These are phyloP conservation scores for Magallana ariakensis DNA, from an alignment of 1,140 invertebrate species.

Conservation along the genomic window DNA sequence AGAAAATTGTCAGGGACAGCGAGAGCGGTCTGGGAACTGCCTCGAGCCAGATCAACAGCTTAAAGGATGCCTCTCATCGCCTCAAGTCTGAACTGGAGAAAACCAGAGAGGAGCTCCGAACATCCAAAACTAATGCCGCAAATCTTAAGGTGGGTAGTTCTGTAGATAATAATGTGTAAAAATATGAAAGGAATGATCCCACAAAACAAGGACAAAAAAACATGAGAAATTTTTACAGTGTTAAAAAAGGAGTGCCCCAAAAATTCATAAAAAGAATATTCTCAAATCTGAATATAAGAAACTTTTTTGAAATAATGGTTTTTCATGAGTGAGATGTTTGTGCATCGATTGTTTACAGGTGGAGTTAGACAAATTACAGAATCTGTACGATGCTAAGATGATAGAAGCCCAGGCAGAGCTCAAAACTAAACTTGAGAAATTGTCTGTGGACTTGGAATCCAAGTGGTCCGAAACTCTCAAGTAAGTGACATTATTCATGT, in stretches of 20 bases:
- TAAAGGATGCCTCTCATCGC: slow-evolving; percentile 67
- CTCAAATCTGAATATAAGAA: too few relatives aligned
- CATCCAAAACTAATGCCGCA: slow-evolving; percentile 60
- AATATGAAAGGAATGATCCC: too few relatives aligned
- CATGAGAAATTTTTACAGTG: too few relatives aligned
- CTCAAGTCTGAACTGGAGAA: slow-evolving; percentile 74
- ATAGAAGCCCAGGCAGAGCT: slow-evolving; percentile 69
- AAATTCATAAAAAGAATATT: too few relatives aligned
- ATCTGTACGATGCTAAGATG: slow-evolving; percentile 68
- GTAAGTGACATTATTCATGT: slow-evolving; percentile 50
- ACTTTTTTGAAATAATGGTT: too few relatives aligned
- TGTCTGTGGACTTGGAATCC: slow-evolving; percentile 72
- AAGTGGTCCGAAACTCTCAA: slow-evolving; percentile 78
- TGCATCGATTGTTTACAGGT: slow-evolving; percentile 60
- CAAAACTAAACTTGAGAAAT: slow-evolving; percentile 71
- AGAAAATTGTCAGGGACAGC: slow-evolving; percentile 70
- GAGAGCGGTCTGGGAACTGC: slow-evolving; percentile 74
- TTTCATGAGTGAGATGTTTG: neutral
- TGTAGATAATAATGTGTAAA: neutral
- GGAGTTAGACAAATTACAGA: slow-evolving; percentile 71
- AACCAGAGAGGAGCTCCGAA: slow-evolving; percentile 67
- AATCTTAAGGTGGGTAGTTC: slow-evolving; percentile 66
- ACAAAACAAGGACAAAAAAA: too few relatives aligned
- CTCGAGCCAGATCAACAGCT: slow-evolving; percentile 68
- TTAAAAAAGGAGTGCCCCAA: too few relatives aligned